A percentile compares a stretch with the other conserved stretches of the same genome.
These are phyloP conservation scores for Drymonia ruficornis DNA, from an alignment of 2,888 invertebrate species.

Conservation along the genomic window DNA sequence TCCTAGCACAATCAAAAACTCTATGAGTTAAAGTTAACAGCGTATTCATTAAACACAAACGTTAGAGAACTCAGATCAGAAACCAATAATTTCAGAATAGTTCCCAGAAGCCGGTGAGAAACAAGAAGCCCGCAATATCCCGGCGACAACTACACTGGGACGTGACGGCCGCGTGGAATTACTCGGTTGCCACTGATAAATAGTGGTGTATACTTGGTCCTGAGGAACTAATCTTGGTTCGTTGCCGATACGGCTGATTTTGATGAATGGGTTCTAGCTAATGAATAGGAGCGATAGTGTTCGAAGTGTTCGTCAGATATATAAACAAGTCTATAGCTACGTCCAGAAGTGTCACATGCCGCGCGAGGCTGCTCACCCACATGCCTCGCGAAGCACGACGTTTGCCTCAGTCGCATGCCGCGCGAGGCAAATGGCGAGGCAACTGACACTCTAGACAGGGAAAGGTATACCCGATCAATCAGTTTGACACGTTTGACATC, in stretches of 20 bases:
- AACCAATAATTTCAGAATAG: not conserved
- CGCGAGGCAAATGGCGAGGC: no score
- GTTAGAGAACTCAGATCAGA: not conserved
- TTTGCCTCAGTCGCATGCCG: no score
- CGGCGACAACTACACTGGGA: constrained; percentile 34
- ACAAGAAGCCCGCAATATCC: constrained; percentile 36
- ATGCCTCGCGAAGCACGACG: no score
- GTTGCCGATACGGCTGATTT: constrained; percentile 23
- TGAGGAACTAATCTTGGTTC: constrained; percentile 28
- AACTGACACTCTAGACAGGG: no score
- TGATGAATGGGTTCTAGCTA: constrained; percentile 6
- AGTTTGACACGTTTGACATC: no score
- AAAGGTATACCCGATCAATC: no score
- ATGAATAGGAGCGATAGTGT: not conserved
- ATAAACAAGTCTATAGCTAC: no score
- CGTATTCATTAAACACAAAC: no score
- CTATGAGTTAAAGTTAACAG: no score
- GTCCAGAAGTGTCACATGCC: no score
- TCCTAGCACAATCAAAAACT: no score
- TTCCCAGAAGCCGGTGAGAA: constrained; percentile 9
- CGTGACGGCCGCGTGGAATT: constrained; percentile 45
- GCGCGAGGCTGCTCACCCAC: no score
- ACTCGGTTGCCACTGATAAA: constrained; percentile 34
- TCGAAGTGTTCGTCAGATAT: not conserved
- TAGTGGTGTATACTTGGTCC: constrained; percentile 19